These are phyloP conservation scores for Siniperca undulata DNA, from an alignment of 2,797 vertebrate species.

Conservation along the genomic window DNA sequence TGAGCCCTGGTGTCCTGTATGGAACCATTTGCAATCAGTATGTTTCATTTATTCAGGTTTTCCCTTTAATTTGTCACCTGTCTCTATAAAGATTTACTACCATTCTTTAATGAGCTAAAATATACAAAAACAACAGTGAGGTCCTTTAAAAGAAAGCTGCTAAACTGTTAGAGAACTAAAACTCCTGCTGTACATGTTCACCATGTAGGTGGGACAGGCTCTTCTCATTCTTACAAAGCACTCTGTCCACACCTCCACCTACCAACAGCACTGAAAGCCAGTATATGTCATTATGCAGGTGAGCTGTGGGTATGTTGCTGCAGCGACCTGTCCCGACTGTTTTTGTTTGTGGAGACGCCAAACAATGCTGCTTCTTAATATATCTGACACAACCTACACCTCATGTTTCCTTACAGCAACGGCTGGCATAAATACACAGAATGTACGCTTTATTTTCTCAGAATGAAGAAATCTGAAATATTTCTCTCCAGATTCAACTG, in stretches of 20 bases:
- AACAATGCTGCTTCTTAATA: constrained; percentile 52
- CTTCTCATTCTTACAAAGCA: not conserved
- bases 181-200: not conserved
- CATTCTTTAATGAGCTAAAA: not conserved
- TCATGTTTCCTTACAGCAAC: constrained; percentile 14
- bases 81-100: not conserved
- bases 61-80: not conserved
- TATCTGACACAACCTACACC: constrained; percentile 45
- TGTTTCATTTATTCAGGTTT: not conserved
- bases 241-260: not conserved
- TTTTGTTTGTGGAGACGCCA: constrained; percentile 31
- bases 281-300: not conserved
- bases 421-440: constrained; percentile 11
- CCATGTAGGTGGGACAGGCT: not conserved
- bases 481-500: not conserved
- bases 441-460: constrained; percentile 32
- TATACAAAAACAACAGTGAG: constrained; percentile 9
- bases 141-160: constrained; percentile 30
- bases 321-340: not conserved
- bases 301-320: constrained; percentile 10
- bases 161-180: constrained; percentile 1
- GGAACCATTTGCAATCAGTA: not conserved
- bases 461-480: constrained; percentile 1
- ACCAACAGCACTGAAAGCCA: not conserved
- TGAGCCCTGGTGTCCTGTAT: too few species aligned